These are phyloP conservation scores for Hafferia zeledoni DNA, from an alignment of 2,797 vertebrate species.

Conservation along the genomic window DNA sequence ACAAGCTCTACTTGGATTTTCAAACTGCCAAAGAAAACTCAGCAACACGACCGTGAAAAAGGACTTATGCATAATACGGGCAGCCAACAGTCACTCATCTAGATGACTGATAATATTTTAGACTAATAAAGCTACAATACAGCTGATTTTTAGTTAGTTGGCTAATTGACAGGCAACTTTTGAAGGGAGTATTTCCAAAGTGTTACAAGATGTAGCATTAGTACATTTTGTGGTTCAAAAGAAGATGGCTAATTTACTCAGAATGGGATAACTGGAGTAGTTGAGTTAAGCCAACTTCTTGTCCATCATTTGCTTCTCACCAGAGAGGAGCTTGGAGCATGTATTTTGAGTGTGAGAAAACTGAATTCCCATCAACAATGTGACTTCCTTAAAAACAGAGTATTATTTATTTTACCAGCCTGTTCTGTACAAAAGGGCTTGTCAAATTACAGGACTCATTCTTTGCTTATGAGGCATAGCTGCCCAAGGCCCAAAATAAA, in stretches of 20 bases:
- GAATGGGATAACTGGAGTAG: background rate
- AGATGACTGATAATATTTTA: background rate
- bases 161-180: background rate
- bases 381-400: background rate
- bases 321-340: background rate
- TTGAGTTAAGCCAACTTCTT: background rate
- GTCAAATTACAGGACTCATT: background rate
- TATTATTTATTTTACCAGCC: background rate
- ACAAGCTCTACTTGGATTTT: background rate
- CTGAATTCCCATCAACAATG: background rate
- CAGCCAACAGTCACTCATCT: background rate
- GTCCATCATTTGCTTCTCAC: background rate
- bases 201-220: background rate
- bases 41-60: background rate
- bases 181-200: background rate
- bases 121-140: background rate
- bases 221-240: background rate
- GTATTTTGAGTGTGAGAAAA: background rate
- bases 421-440: background rate
- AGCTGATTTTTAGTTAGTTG: background rate
- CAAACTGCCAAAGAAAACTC: background rate
- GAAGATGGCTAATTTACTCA: background rate
- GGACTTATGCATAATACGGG: rapidly evolving
- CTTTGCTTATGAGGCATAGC: background rate
- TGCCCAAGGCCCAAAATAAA: background rate